A percentile compares a stretch with the other conserved stretches of the same genome.
Evolutionary conservation across 2,797 vertebrate species (phyloP).

Genomic region (Neosalanx taihuensis): DNA sequence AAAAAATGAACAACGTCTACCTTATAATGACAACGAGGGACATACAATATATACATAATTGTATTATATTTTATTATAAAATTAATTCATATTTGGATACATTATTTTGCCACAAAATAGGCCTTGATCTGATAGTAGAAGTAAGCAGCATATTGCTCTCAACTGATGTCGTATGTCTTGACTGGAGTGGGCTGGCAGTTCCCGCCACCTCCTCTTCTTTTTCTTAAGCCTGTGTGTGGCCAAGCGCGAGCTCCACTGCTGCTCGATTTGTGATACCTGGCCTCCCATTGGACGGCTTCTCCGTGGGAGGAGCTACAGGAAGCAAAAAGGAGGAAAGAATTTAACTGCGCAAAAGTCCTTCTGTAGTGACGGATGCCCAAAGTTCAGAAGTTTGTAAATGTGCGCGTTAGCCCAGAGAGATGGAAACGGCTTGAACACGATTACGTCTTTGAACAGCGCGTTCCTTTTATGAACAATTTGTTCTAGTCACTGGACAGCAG

Average conservation of each 20-base stretch:
- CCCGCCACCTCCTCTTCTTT: slow-evolving; percentile 65
- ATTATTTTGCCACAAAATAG: slow-evolving; percentile 19
- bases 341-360: slow-evolving; percentile 89
- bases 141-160: slow-evolving; percentile 44
- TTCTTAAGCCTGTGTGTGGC: slow-evolving; percentile 62
- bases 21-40: too few relatives aligned
- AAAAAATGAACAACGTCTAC: too few relatives aligned
- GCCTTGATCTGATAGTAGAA: slow-evolving; percentile 40
- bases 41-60: background rate
- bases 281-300: slow-evolving; percentile 77
- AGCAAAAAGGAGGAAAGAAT: slow-evolving; percentile 79
- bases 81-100: background rate
- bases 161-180: slow-evolving; percentile 51
- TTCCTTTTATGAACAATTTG: slow-evolving; percentile 28
- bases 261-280: slow-evolving; percentile 57
- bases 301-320: slow-evolving; percentile 77
- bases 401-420: slow-evolving; percentile 65
- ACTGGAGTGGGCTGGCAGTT: slow-evolving; percentile 66
- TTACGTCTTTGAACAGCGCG: slow-evolving; percentile 39
- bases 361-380: slow-evolving; percentile 92
- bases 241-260: slow-evolving; percentile 41
- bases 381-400: slow-evolving; percentile 89
- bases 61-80: too few relatives aligned
- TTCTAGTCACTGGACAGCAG: slow-evolving; percentile 32
- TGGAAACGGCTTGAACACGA: slow-evolving; percentile 64